A percentile compares a stretch with the other conserved stretches of the same genome.
These are phyloP conservation scores for Brachystomella parvula DNA, from an alignment of 1,140 invertebrate genomes.

Conservation along the genomic window DNA sequence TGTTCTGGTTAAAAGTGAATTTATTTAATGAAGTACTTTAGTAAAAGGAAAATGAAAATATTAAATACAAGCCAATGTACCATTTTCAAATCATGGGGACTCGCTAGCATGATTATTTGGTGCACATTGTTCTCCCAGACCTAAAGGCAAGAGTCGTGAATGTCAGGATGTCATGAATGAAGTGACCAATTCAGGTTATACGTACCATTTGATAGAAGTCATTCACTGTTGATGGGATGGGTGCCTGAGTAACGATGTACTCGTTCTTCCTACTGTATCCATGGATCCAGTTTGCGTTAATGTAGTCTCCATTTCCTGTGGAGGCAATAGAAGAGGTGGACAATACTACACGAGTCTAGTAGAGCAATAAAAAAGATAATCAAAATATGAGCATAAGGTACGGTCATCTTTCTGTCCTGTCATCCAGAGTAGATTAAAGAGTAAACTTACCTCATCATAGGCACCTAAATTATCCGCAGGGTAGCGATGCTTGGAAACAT, in stretches of 20 bases:
- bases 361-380: background rate
- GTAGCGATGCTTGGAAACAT: constrained; percentile 2
- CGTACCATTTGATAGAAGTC: constrained; percentile 8
- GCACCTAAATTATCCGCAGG: background rate
- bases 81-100: background rate
- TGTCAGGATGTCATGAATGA: background rate
- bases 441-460: background rate
- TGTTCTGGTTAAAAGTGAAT: background rate
- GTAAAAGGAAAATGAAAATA: background rate
- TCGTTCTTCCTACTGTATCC: background rate
- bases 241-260: constrained; percentile 11
- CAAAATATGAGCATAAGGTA: background rate
- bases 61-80: background rate
- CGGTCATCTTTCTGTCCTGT: too few species aligned
- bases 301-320: background rate
- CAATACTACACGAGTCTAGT: background rate
- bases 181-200: too few species aligned
- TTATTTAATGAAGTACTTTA: background rate
- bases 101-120: constrained; percentile 10
- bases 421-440: too few species aligned
- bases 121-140: background rate
- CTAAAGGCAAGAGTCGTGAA: background rate
- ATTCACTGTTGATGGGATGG: background rate
- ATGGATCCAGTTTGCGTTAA: constrained; percentile 14
- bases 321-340: background rate